A percentile compares a stretch with the other conserved stretches of the same genome.
Conservation (phyloP, 2,113 vertebrate species). For the Glaucomys volans region DNA sequence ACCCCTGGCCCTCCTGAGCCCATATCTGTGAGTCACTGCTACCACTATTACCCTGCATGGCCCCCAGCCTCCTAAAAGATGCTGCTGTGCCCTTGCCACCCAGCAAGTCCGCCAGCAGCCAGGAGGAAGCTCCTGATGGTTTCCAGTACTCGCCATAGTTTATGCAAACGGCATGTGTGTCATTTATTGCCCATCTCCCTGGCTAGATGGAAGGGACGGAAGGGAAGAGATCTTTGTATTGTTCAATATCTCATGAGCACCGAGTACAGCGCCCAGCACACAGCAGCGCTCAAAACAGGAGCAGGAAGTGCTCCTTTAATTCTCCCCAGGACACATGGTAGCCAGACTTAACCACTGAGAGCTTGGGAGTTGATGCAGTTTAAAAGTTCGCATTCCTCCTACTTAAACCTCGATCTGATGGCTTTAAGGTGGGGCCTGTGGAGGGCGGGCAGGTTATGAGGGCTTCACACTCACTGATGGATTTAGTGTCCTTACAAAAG, state of each 20-base stretch:
- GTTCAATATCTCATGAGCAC: background rate
- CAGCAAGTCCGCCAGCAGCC: background rate
- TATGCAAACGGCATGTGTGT: background rate
- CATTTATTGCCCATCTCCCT: background rate
- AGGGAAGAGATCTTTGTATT: background rate
- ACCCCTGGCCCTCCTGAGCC: background rate
- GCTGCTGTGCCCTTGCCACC: background rate
- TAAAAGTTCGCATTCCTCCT: background rate
- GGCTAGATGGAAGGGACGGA: background rate
- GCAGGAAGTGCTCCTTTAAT: background rate
- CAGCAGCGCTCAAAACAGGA: background rate
- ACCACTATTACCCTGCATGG: no score
- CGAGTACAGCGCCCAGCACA: background rate
- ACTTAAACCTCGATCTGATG: background rate
- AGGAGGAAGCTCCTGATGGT: no score
- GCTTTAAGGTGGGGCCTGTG: background rate
- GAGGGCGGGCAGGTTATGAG: background rate
- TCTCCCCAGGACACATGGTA: background rate
- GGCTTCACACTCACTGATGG: accelerated
- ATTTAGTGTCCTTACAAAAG: background rate
- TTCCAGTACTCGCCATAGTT: background rate
- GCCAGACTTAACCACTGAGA: background rate
- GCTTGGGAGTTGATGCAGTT: no score
- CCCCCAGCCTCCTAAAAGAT: background rate
- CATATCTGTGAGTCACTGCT: no score